Evolutionary conservation across 2,797 vertebrate genomes (phyloP), one percentile per base, ranked within the genome.

Genomic region (Mormyrus hasselquistii): DNA sequence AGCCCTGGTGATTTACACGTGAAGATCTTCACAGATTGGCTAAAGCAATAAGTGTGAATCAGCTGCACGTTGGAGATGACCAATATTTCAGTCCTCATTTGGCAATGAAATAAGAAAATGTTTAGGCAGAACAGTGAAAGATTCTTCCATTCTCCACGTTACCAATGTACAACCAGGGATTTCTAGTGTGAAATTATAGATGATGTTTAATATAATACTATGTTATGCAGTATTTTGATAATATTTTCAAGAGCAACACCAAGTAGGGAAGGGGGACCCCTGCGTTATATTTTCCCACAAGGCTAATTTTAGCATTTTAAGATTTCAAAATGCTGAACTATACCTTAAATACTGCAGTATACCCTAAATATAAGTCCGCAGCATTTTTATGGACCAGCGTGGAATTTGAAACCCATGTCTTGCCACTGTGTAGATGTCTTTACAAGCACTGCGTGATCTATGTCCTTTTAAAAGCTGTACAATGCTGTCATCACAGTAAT

Each of bases 1-100:
- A 76, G 91, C 90, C 76, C 53, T 90, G 87, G 38, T 90, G 88
- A 88, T 92, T 89, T 90, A 91, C 87, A 87, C 85, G 55, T 57
- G 47, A 82, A 87, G 62, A 62, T 89, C 89, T 86, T 5, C 88
- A 88, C 92, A 83, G 87, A 86, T 85, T 85, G 87, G 88, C 73
- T 89, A 82, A 89, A 90, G 44, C 25, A 38, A 87, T 38, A 86
- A 73, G 89, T 82, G 38, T 87, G 89, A 86, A 90, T 88, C 89
- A 88, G 47, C 90, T 87, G 50, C 69, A 22, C 85, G 88, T 90
- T 88, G 84, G 55, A 89, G 87, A 88, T 44, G 44, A 49, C 79
- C 88, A 89, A 88, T 14, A 55, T 34, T 34, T 86, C 22, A 2
- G 29, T 34, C 53, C 12, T 86, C 85, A 8, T 57, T 55, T 57